Conservation (phyloP, 2,797 vertebrate species). For the Hyperoplus immaculatus region DNA sequence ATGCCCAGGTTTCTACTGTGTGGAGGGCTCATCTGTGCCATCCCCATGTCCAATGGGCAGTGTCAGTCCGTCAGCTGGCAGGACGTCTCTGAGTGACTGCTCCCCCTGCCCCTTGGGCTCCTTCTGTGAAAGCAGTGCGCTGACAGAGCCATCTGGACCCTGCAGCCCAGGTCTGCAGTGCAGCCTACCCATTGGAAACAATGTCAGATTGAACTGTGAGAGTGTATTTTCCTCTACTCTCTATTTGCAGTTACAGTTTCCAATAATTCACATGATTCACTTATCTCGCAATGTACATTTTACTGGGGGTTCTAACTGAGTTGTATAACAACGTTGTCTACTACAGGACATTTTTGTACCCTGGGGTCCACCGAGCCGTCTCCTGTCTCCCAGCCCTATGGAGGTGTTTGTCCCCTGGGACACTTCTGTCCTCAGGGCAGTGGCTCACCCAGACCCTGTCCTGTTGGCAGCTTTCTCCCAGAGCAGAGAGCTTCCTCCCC, state of each 20-base stretch:
- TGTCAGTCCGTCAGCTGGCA: slow-evolving; percentile 67
- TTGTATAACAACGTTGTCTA: slow-evolving; percentile 44
- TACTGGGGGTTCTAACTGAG: slow-evolving; percentile 17
- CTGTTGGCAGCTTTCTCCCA: slow-evolving; percentile 87
- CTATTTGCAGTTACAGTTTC: not conserved
- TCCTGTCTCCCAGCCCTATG: slow-evolving; percentile 82
- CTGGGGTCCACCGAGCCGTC: slow-evolving; percentile 77
- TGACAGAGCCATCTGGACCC: slow-evolving; percentile 87
- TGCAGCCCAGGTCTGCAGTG: slow-evolving; percentile 86
- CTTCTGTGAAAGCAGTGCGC: slow-evolving; percentile 84
- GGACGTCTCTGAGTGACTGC: slow-evolving; percentile 75
- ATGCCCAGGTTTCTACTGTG: slow-evolving; percentile 84
- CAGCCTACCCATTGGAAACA: slow-evolving; percentile 25
- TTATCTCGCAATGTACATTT: slow-evolving; percentile 14
- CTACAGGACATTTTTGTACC: slow-evolving; percentile 84
- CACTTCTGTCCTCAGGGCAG: slow-evolving; percentile 91
- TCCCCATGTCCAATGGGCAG: slow-evolving; percentile 79
- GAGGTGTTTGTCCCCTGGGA: slow-evolving; percentile 91
- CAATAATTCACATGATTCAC: slow-evolving; percentile 1
- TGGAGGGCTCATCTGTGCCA: slow-evolving; percentile 73
- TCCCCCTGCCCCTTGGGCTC: slow-evolving; percentile 84
- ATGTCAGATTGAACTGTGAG: slow-evolving; percentile 21
- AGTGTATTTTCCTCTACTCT: slow-evolving; percentile 21
- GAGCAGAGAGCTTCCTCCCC: slow-evolving; percentile 81
- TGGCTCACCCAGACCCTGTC: slow-evolving; percentile 87